Base-by-base conservation (phyloP, 2,797 vertebrate genomes). In the Oryzias dopingdopingensis region DNA sequence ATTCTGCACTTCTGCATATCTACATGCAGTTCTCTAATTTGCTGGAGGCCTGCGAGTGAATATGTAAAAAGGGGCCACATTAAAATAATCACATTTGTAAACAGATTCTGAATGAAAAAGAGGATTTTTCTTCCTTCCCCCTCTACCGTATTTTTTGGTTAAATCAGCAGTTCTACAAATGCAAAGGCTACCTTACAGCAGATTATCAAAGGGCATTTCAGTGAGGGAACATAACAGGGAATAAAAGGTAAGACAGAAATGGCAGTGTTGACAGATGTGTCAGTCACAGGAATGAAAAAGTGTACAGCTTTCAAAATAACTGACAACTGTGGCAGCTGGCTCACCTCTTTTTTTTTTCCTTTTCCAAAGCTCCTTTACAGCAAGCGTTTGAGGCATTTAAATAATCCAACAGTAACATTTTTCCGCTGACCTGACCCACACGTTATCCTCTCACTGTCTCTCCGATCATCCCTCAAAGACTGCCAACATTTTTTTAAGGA, bases 221-320 rank as follows among this genome's bases (percentile, higher is more conserved):
- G 77, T 54, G 41, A 69, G 68, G 63, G 61, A 73, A 67, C 61
- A 8, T 79, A 83, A 77, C 79, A 22, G 81, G 80, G 65, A 55
- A 66, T 7, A 37, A 37, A 80, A 72, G 42, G 79, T 67, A 22
- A 40, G 63, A 56, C 65, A 77, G 81, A 59, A 77, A 72, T 58
- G 58, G 61, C 49, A 70, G 59, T 42, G 82, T 67, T 83, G 81
- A 86, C 81, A 82, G 75, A 82, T 72, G 65, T 80, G 80, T 81
- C 84, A 88, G 69, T 86, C 84, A 82, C 66, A 52, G 46, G 57
- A 70, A 49, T 55, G 51, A 46, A 70, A 56, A 68, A 58, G 50
- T 72, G 67, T 52, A 66, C 22, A n/a, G 0, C 60, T 26, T 80
- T 83, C 77, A 84, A 75, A 77, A 81, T 79, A 79, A 67, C 46